These are phyloP conservation scores for Aurelia aurita DNA, from an alignment of 30 jellyfish, hydroid and myxozoan species.

Conservation along the genomic window DNA sequence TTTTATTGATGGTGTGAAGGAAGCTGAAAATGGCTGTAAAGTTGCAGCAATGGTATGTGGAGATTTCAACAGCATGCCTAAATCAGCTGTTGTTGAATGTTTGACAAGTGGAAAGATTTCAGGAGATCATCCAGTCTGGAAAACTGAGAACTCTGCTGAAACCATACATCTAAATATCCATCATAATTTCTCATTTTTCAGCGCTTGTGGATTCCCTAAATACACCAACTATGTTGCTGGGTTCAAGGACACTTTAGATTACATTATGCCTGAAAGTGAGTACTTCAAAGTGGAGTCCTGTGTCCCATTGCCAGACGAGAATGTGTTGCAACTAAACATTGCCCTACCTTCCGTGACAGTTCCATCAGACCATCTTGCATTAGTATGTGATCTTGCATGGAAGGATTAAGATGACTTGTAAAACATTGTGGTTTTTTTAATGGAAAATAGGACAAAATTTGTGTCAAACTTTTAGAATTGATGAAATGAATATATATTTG, in stretches of 20 bases:
- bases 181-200: constrained; percentile 51
- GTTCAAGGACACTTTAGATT: constrained; percentile 86
- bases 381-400: constrained; percentile 89
- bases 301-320: constrained; percentile 83
- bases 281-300: constrained; percentile 58
- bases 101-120: constrained; percentile 34
- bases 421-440: too few species aligned
- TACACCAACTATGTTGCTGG: constrained; percentile 85
- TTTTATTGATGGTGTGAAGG: constrained; percentile 14
- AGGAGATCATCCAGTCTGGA: constrained; percentile 69
- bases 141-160: constrained; percentile 27
- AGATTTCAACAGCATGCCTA: constrained; percentile 83
- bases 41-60: constrained; percentile 84
- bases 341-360: constrained; percentile 93
- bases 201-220: constrained; percentile 91
- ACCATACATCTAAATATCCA: constrained; percentile 8
- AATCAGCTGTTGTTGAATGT: constrained; percentile 69
- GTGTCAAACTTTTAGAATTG: too few species aligned
- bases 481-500: too few species aligned
- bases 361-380: constrained; percentile 95
- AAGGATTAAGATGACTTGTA: not conserved
- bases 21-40: constrained; percentile 14
- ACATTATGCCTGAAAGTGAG: constrained; percentile 53
- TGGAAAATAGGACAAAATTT: too few species aligned
- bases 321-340: constrained; percentile 62